Conservation (phyloP, 2,888 invertebrate genomes). For the Xanthostigma xanthostigma region DNA sequence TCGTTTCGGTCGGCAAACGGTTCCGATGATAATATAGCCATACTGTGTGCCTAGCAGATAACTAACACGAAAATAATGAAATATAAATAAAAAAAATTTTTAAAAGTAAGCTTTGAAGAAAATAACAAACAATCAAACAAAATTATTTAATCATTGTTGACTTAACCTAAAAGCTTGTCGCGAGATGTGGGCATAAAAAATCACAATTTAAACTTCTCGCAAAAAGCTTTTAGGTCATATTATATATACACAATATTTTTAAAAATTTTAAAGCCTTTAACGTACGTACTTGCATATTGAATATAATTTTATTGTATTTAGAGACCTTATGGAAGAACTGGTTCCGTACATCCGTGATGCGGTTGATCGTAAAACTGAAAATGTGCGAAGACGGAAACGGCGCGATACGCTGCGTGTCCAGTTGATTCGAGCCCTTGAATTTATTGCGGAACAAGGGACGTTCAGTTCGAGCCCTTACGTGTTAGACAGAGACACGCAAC, state of each 20-base stretch:
- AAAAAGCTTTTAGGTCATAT: too few species aligned
- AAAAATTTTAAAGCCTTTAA: background rate
- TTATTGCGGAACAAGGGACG: slow-evolving; percentile 83
- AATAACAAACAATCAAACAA: too few species aligned
- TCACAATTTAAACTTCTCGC: too few species aligned
- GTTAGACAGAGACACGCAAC: slow-evolving; percentile 67
- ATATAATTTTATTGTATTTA: slow-evolving; percentile 25
- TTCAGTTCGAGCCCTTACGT: slow-evolving; percentile 75
- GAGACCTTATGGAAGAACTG: slow-evolving; percentile 93
- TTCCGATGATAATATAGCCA: too few species aligned
- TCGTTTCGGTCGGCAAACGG: too few species aligned
- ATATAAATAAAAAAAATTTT: too few species aligned
- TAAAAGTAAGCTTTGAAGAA: too few species aligned
- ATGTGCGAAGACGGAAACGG: slow-evolving; percentile 77
- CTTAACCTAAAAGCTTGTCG: too few species aligned
- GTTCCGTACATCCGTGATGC: slow-evolving; percentile 86
- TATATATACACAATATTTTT: background rate
- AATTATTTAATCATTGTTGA: too few species aligned
- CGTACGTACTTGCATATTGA: background rate
- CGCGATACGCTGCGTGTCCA: slow-evolving; percentile 86
- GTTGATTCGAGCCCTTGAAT: slow-evolving; percentile 78
- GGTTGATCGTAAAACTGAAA: slow-evolving; percentile 93
- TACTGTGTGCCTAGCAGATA: too few species aligned
- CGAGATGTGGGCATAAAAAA: too few species aligned
- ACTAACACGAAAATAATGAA: too few species aligned